Conservation (phyloP, 1,140 invertebrate species). For the Drosophila chauvacae region DNA sequence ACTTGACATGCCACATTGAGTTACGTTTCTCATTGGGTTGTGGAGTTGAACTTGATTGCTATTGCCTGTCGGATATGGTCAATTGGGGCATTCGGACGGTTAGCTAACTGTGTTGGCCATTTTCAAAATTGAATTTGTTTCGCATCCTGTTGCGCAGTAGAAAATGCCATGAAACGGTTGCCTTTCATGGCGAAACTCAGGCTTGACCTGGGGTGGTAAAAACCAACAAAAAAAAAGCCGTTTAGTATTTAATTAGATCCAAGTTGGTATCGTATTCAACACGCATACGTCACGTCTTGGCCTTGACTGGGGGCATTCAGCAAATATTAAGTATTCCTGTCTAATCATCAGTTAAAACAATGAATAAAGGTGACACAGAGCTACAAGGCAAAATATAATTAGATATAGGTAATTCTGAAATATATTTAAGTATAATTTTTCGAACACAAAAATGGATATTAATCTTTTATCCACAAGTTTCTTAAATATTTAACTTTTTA, state of each 20-base stretch:
- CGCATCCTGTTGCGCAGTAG: conserved; percentile 13
- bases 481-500: neutral
- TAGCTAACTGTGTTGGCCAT: conserved; percentile 21
- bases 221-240: neutral
- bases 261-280: conserved; percentile 2
- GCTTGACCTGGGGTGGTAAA: neutral
- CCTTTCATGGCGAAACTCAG: conserved; percentile 3
- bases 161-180: conserved; percentile 15
- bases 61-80: conserved; percentile 17
- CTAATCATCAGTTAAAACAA: conserved; percentile 15
- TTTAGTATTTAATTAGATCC: conserved; percentile 4
- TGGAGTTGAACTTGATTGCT: conserved; percentile 8
- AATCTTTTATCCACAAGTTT: neutral
- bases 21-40: neutral
- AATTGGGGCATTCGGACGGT: conserved; percentile 19
- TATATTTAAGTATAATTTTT: neutral
- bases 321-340: conserved; percentile 4
- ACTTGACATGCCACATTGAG: neutral
- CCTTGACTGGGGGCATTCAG: conserved; percentile 9
- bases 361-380: neutral
- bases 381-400: neutral
- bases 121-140: conserved; percentile 29
- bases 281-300: conserved; percentile 25
- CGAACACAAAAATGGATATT: neutral
- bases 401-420: neutral